Evolutionary conservation across 2,113 vertebrate genomes (phyloP), one percentile per base, ranked within the genome.

Genomic region (Centrocercus urophasianus): DNA sequence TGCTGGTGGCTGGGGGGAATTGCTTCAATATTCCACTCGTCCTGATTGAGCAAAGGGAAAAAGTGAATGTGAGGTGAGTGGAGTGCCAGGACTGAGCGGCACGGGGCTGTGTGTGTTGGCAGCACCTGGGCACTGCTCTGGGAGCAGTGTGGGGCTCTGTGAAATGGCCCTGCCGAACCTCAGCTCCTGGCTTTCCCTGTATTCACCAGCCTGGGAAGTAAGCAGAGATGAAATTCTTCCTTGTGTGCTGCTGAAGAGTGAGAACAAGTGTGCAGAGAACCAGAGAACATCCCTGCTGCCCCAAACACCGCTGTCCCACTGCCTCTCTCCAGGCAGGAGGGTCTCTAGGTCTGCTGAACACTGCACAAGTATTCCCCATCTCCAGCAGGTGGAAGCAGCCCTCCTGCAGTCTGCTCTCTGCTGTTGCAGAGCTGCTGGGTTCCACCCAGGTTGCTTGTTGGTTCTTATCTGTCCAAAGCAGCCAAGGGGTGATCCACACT

Each of bases 381-480:
- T 63, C 77, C 70, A 92, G 83, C 74, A 78, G 61, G 40, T 89
- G 75, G 63, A 77, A 85, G 45, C 63, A 86, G 40, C 32, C 83
- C 72, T 60, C 85, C 21, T 88, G 61, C 1, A 19, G 81, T 12
- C 25, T 25, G 71, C 63, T 78, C 30, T 3, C 4, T 63, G 50
- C 13, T 5, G 13, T 6, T 81, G 47, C 38, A 47, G 28, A 42
- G 43, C 81, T 71, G 4, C 45, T 17, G 78, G 20, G 24, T 38
- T 59, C 24, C 69, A 22, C 28, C 59, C 28, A 7, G 22, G 32
- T 17, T 74, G 11, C 1, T 30, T 42, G 16, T 10, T 32, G 63
- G 24, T 76, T 77, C 42, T 50, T 80, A 4, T 3, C 18, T 89
- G 64, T 88, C 52, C 22, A 74, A 6, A 74, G 24, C 13, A 60